Base-by-base conservation (phyloP, 2,888 invertebrate genomes). In the Fragum sueziense region DNA sequence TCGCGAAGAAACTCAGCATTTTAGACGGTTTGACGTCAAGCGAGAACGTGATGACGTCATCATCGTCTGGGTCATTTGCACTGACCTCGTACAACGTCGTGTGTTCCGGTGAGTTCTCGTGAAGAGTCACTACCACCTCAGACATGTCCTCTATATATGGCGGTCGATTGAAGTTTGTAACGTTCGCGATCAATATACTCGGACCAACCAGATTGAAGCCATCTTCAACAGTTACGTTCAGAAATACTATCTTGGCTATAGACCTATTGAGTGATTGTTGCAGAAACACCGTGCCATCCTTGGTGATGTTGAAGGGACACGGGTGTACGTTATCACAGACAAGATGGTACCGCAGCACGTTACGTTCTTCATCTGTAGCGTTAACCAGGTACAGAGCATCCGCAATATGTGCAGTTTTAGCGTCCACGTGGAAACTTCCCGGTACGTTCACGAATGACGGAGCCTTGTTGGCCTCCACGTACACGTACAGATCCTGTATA, bases 251-350 rank as follows among this genome's bases (percentile, higher is more conserved):
- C 47, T 77, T 70, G 1, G 77, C 52, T 0, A 54, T 34, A 2
- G 75, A 52, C 9, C 68, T 68, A 11, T 67, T 57, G 1, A 79
- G 33, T 27, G 72, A 61, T 22, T 71, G 65, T 22, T 31, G 31
- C 0, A 79, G 69, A n/a, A 75, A 59, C 2, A 79, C 61, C 9
- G 61, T 68, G 27, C 79, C 75, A 20, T 68, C 75, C 59, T 75
- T 59, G 2, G 79, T 79, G 25, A 79, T 67, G 31, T 72, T 71
- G 54, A 79, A 79, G 6, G 79, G 79, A 62, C 79, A 79, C 17
- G 71, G 74, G 1, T n/a, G n/a, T 20, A 71, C 72, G 25, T 41
- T 65, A 31, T 79, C 79, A 34, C 75, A 79, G 1, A 75, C 52
- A 3, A 75, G 31, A 20, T 72, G 68, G 17, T 65, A 61, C 11